Base-by-base conservation (phyloP, 2,888 invertebrate species). In the Tanaodytes sp. region DNA sequence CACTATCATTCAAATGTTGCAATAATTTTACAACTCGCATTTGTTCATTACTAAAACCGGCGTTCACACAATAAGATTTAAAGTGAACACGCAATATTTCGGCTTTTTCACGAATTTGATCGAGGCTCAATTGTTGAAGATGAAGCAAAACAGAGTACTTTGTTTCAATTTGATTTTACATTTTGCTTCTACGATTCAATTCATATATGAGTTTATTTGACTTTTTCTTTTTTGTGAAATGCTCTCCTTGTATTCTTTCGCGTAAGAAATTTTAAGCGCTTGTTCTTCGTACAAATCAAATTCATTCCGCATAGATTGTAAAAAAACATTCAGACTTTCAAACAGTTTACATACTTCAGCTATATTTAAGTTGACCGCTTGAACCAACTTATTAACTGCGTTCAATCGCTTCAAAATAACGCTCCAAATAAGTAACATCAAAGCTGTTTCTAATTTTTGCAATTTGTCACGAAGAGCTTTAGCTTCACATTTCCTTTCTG, bases 341-440 rank as follows among this genome's bases (percentile, higher is more conserved):
- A 36, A 77, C 48, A 20, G 73, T 69, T 43, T 52, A 12, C 40
- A 40, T 6, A 54, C 42, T 14, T 54, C 5, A 1, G 54, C 16
- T n/a, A 54, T 33, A 11, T 54, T 54, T 15, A 42, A 15, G 4
- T 54, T 11, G 0, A 42, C 33, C 1, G 30, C 30, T 65, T 62
- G 66, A 15, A 67, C 23, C 23, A 52, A 63, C 48, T 66, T 58
- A 42, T 46, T 71, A 6, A 63, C 51, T 1, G 54, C 16, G 27
- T 67, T 37, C 11, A 67, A 63, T 14, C 48, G 33, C 19, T 37
- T 39, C 2, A 63, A 42, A 20, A 63, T 8, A 14, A 63, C 58
- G 27, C 15, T 43, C 51, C 63, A 63, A 2, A 63, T 43, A n/a
- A 33, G 14, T 8, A 49, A 27, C 67, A 63, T 58, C 19, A 64